Base-by-base conservation (phyloP, 1,140 invertebrate genomes). In the Oncopodura yosiiana region DNA sequence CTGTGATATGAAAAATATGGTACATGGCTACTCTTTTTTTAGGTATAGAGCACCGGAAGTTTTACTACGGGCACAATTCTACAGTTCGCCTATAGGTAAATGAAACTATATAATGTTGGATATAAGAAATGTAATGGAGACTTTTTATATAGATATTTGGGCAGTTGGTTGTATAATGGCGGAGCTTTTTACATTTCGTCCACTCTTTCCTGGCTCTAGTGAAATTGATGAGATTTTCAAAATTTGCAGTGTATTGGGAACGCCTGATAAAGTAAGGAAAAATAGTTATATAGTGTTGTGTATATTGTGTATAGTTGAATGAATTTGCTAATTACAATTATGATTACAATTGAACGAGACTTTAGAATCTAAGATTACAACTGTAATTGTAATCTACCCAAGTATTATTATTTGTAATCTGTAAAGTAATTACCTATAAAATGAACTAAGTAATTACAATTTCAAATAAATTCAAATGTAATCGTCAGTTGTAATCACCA, bases 161-260 rank as follows among this genome's bases (percentile, higher is more conserved):
- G 38, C 19, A 8, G 81, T 88, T 32, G 92, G 94, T 6, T 98
- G 94, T 67, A 99, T 99, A 53, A 91, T 96, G 80, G 89, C 94
- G 3, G 96, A 99, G 73, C 74, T 99, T 11, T 99, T 99, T 68
- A 98, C 93, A n/a, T 86, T 96, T 56, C 77, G 94, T 34, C 95
- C 96, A 1, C 73, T 99, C 8, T 99, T 99, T 72, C 96, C 95
- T 0, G 96, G 89, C 0, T 89, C 84, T 61, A 94, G 88, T 56
- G 96, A 99, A 73, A 94, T 99, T 50, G 96, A 99, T 71, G 89
- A 99, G 74, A 82, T 99, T 43, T 98, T 98, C 67, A 94, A 93
- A 72, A 94, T 98, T 50, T 94, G 93, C 67, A 87, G 89, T 0
- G 80, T 98, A 18, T 75, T 97, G 36, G 96, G 96, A 9, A 96